These are phyloP conservation scores for Agrilus cyanescens DNA, from an alignment of 2,888 invertebrate genomes.

Conservation along the genomic window DNA sequence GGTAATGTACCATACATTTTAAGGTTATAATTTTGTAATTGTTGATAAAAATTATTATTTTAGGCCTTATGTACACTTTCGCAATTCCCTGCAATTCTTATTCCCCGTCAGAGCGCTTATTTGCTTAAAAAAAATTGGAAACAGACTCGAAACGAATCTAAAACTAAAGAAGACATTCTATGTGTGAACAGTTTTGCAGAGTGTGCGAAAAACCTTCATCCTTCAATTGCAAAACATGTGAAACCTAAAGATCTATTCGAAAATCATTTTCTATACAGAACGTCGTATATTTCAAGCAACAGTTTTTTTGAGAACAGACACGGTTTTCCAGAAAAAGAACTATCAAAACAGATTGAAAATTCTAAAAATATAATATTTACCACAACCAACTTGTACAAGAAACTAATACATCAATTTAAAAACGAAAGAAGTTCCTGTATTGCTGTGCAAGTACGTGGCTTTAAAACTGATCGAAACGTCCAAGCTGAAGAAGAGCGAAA, in stretches of 20 bases:
- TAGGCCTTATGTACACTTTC: slow-evolving; percentile 34
- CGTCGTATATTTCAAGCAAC: slow-evolving; percentile 33
- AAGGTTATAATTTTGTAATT: slow-evolving; percentile 7
- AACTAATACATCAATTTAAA: slow-evolving; percentile 23
- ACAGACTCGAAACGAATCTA: slow-evolving; percentile 20
- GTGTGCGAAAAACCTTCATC: slow-evolving; percentile 33
- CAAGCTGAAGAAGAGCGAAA: slow-evolving; percentile 60
- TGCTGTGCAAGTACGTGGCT: slow-evolving; percentile 53
- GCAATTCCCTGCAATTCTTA: slow-evolving; percentile 35
- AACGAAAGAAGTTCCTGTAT: slow-evolving; percentile 27
- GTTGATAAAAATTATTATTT: slow-evolving; percentile 12
- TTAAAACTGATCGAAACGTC: slow-evolving; percentile 67
- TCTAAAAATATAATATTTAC: slow-evolving; percentile 21
- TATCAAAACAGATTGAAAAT: slow-evolving; percentile 9
- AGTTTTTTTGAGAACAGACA: slow-evolving; percentile 38
- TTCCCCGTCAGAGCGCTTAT: slow-evolving; percentile 31
- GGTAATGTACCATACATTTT: slow-evolving; percentile 24
- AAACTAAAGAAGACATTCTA: slow-evolving; percentile 11
- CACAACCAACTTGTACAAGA: slow-evolving; percentile 23
- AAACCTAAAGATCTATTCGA: slow-evolving; percentile 26
- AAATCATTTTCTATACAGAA: slow-evolving; percentile 27
- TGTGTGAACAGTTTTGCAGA: slow-evolving; percentile 38
- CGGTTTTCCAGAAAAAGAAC: slow-evolving; percentile 28
- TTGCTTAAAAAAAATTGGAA: slow-evolving; percentile 26
- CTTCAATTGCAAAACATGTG: slow-evolving; percentile 28